These are phyloP conservation scores for Lasioglossum calceatum DNA, from an alignment of 2,888 invertebrate genomes.

Conservation along the genomic window DNA sequence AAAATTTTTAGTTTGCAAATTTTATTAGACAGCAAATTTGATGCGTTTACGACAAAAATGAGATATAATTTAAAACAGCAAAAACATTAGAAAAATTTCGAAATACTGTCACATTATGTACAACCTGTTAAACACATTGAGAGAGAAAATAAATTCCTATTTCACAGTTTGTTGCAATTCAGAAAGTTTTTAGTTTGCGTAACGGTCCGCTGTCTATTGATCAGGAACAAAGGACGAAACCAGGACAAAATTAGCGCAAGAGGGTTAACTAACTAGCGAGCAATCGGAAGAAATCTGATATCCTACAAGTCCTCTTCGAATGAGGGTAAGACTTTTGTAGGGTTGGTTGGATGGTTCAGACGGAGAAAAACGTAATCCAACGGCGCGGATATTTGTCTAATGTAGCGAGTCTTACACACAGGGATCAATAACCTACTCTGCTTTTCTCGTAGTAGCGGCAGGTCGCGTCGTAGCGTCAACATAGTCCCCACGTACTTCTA, in stretches of 20 bases:
- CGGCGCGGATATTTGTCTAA: conserved; percentile 79
- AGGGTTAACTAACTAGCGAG: background rate
- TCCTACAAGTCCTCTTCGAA: conserved; percentile 24
- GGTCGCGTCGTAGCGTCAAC: conserved; percentile 19
- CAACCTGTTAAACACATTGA: too few relatives aligned
- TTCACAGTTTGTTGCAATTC: too few relatives aligned
- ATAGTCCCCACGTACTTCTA: background rate
- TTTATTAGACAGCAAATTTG: too few relatives aligned
- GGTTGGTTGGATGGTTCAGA: conserved; percentile 29
- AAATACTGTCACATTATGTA: too few relatives aligned
- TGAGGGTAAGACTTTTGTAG: conserved; percentile 27
- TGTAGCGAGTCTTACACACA: conserved; percentile 63
- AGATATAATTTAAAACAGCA: too few relatives aligned
- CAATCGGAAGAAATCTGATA: conserved; percentile 21
- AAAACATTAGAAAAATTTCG: too few relatives aligned
- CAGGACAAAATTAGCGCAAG: background rate
- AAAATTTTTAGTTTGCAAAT: too few relatives aligned
- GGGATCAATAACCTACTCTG: conserved; percentile 78
- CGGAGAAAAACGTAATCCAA: conserved; percentile 47
- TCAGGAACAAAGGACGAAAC: too few relatives aligned
- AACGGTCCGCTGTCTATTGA: background rate
- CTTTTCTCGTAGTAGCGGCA: conserved; percentile 21
- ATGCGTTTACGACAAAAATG: too few relatives aligned
- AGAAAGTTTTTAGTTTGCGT: too few relatives aligned
- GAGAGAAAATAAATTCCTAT: too few relatives aligned